Evolutionary conservation across 2,797 vertebrate genomes (phyloP), one percentile per base, ranked within the genome.

Genomic region (Hapalemur alaotrensis): DNA sequence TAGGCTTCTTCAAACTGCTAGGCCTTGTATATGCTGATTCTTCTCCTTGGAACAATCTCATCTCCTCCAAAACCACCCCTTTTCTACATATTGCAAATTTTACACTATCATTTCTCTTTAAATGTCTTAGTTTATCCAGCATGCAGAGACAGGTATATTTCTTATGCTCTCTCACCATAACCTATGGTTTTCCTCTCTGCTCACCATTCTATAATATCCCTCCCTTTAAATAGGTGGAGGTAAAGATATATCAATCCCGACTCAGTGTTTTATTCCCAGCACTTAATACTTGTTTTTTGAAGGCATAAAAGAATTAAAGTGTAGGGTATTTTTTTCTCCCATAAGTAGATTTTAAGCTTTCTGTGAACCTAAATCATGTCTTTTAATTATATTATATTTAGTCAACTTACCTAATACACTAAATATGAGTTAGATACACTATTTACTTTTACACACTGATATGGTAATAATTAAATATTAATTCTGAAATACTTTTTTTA

Each of bases 101-200:
- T 13, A 61, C 8, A 13, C 0, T 0, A 13, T 46, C 9, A 5
- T 5, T 25, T 52, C 23, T 41, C 38, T 78, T 43, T 2, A n/a
- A 14, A 57, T 43, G 10, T 0, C 43, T 63, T 83, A 8, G 38
- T 48, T 61, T 65, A 8, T 22, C 46, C 59, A 23, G 38, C 0
- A 3, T 11, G 1, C 0, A 15, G 22, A 1, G 14, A 35, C 13
- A 69, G 25, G 3, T 6, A 0, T 3, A 3, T 41, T 22, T 8
- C 25, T 23, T 46, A 0, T 30, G 1, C 10, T 61, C 28, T 43
- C 14, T 67, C 5, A 41, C 0, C 2, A n/a, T 30, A 30, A 5
- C 30, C 61, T 6, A 12, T 13, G 1, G 17, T 9, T 35, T 25
- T 82, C 69, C 30, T 50, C 6, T 50, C 20, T 38, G 7, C 41